Conservation (phyloP, 2,888 invertebrate genomes). For the Thymelicus acteon region DNA sequence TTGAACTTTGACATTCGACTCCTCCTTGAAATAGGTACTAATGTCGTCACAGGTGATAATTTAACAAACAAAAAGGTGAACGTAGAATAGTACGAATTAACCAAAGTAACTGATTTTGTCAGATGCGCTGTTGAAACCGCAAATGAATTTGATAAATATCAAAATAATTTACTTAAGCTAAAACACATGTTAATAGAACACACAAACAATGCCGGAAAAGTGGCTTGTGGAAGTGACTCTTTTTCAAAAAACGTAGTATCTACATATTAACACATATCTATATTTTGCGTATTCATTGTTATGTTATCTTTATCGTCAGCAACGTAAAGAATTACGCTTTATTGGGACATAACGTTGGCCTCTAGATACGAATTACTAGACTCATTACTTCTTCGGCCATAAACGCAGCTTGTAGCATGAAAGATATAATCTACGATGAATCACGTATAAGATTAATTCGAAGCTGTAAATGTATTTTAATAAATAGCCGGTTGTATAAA, state of each 20-base stretch:
- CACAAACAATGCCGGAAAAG: background rate
- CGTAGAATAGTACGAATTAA: background rate
- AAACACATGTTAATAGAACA: background rate
- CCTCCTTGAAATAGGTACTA: background rate
- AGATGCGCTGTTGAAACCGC: background rate
- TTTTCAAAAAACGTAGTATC: background rate
- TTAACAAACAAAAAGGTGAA: background rate
- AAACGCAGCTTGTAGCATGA: background rate
- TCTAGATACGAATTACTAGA: constrained; percentile 4
- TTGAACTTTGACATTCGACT: background rate
- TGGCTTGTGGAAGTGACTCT: background rate
- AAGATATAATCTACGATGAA: constrained; percentile 7
- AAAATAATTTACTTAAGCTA: background rate
- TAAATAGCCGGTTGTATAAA: background rate
- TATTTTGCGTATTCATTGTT: constrained; percentile 3
- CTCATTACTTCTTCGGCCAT: constrained; percentile 4
- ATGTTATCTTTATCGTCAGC: constrained; percentile 7
- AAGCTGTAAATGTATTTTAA: constrained; percentile 4
- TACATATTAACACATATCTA: background rate
- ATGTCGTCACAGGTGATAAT: background rate
- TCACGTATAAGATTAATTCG: background rate
- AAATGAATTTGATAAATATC: constrained; percentile 4
- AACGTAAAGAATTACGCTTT: background rate
- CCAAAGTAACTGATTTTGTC: constrained; percentile 3
- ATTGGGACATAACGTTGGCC: background rate